These are phyloP conservation scores for Macropis europaea DNA, from an alignment of 2,888 invertebrate genomes.

Conservation along the genomic window DNA sequence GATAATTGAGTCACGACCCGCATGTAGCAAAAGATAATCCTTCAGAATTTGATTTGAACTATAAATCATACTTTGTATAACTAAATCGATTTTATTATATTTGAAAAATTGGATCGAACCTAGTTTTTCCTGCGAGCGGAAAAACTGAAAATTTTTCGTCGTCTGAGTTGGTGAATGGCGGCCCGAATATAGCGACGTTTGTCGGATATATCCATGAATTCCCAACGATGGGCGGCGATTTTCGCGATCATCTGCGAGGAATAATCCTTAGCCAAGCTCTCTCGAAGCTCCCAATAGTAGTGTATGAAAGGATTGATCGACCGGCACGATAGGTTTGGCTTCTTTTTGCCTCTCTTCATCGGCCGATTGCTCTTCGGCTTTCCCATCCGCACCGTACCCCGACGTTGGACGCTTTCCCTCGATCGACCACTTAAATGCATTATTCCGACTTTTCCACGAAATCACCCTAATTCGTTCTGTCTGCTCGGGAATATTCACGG, in stretches of 20 bases:
- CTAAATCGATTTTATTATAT: too few relatives aligned
- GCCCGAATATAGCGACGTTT: conserved; percentile 54
- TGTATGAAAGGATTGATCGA: conserved; percentile 66
- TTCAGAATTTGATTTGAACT: too few relatives aligned
- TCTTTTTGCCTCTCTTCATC: conserved; percentile 12
- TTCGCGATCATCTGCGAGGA: conserved; percentile 60
- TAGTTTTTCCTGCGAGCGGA: background rate
- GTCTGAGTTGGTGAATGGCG: conserved; percentile 40
- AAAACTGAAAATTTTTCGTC: background rate
- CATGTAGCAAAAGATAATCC: too few relatives aligned
- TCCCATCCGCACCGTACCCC: background rate
- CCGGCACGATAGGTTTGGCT: conserved; percentile 39
- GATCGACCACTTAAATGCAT: conserved; percentile 20
- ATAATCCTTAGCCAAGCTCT: conserved; percentile 49
- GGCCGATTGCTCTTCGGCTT: background rate
- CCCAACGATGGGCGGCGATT: conserved; percentile 64
- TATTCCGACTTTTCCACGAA: background rate
- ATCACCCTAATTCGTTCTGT: too few relatives aligned
- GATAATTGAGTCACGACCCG: too few relatives aligned
- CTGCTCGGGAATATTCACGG: too few relatives aligned
- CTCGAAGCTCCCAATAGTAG: conserved; percentile 57
- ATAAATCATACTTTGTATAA: too few relatives aligned
- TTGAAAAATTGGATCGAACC: too few relatives aligned
- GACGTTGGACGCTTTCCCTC: background rate
- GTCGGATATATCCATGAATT: conserved; percentile 51